A percentile compares a stretch with the other conserved stretches of the same genome.
These are phyloP conservation scores for Leptinotarsa lineolata DNA, from an alignment of 1,140 invertebrate genomes.

Conservation along the genomic window DNA sequence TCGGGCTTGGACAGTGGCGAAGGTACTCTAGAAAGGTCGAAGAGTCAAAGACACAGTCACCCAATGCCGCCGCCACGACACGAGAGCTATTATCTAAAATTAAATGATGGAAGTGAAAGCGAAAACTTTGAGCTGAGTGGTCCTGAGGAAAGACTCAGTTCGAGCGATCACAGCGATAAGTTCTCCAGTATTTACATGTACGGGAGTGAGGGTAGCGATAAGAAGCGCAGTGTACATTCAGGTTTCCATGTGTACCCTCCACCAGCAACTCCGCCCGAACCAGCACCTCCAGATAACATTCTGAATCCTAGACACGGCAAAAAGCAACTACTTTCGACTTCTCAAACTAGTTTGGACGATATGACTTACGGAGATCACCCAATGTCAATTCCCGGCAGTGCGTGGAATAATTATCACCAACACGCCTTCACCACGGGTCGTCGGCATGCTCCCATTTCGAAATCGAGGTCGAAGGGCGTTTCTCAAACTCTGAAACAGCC, in stretches of 20 bases:
- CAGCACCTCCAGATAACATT: slow-evolving; percentile 75
- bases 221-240: slow-evolving; percentile 54
- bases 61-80: slow-evolving; percentile 69
- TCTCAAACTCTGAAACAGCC: slow-evolving; percentile 86
- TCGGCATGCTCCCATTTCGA: slow-evolving; percentile 65
- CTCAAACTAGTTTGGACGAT: slow-evolving; percentile 69
- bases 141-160: slow-evolving; percentile 58
- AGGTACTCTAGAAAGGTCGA: slow-evolving; percentile 71
- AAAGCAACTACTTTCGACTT: slow-evolving; percentile 53
- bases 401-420: slow-evolving; percentile 69
- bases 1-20: slow-evolving; percentile 70
- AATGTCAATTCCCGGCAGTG: slow-evolving; percentile 55
- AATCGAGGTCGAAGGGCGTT: slow-evolving; percentile 72
- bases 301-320: slow-evolving; percentile 37
- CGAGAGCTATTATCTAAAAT: slow-evolving; percentile 71
- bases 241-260: slow-evolving; percentile 82
- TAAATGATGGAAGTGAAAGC: slow-evolving; percentile 72
- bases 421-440: slow-evolving; percentile 84
- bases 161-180: slow-evolving; percentile 73
- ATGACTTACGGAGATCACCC: slow-evolving; percentile 60
- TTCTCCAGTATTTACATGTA: slow-evolving; percentile 58
- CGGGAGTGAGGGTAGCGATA: slow-evolving; percentile 53
- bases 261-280: slow-evolving; percentile 79
- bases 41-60: slow-evolving; percentile 52
- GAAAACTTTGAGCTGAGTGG: slow-evolving; percentile 79